A percentile compares a stretch with the other conserved stretches of the same genome.
Conservation (phyloP, 2,888 invertebrate species). For the Dasypogon diadema region DNA sequence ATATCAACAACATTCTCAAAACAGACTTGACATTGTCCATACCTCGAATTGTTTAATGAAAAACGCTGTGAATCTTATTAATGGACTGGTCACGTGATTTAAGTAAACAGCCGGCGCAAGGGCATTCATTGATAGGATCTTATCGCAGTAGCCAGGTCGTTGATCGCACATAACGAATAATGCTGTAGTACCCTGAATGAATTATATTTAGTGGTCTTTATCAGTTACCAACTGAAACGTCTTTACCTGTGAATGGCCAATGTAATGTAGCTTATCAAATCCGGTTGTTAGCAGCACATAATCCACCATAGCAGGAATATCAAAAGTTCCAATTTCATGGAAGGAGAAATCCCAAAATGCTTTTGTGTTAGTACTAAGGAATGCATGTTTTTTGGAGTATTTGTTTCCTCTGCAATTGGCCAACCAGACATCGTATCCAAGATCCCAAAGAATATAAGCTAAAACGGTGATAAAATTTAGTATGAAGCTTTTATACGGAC, state of each 20-base stretch:
- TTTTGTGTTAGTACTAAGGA: conserved; percentile 36
- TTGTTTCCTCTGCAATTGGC: conserved; percentile 58
- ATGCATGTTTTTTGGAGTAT: conserved; percentile 56
- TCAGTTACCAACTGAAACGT: too few relatives aligned
- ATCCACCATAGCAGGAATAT: conserved; percentile 72
- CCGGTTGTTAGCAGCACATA: conserved; percentile 66
- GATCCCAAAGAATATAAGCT: conserved; percentile 57
- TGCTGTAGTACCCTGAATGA: conserved; percentile 63
- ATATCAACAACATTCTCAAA: too few relatives aligned
- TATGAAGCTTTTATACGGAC: too few relatives aligned
- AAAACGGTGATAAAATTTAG: too few relatives aligned
- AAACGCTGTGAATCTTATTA: conserved; percentile 66
- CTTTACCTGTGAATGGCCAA: conserved; percentile 71
- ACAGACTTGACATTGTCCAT: too few relatives aligned
- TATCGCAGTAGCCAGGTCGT: conserved; percentile 67
- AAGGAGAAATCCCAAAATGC: conserved; percentile 61
- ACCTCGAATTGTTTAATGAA: conserved; percentile 58
- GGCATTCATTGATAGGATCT: conserved; percentile 71
- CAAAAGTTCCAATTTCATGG: conserved; percentile 72
- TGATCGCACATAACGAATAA: conserved; percentile 63
- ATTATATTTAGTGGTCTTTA: background rate
- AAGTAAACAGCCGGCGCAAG: conserved; percentile 73
- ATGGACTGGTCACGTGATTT: conserved; percentile 68
- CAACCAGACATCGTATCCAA: conserved; percentile 59
- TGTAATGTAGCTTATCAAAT: conserved; percentile 67